Evolutionary conservation across 2,797 vertebrate species (phyloP), one percentile per base, ranked within the genome.

Genomic region (Ctenochaetus hawaiiensis): DNA sequence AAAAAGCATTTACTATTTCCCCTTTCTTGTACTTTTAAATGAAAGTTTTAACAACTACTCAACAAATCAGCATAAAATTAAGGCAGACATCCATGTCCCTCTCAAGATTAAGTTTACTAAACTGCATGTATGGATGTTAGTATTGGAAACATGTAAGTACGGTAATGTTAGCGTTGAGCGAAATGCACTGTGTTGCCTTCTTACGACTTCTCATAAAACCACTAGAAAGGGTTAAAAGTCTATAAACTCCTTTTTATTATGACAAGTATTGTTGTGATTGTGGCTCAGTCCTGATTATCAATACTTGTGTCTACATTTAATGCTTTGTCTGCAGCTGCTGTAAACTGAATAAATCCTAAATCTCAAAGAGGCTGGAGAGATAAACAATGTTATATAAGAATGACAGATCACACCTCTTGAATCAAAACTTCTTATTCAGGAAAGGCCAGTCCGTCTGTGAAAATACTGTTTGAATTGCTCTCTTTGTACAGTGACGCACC

Each of bases 291-390:
- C n/a, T 37, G 23, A 45, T 9, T n/a, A 34, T 39, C 26, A 30
- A 30, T 30, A n/a, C 30, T 34, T 48, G 12, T 52, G 54, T n/a
- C 44, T 69, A 39, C 58, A 48, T 23, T 20, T 0, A 1, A 23
- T 58, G 22, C 57, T 63, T 22, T 44, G 39, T 44, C 13, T 45
- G 47, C 18, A 30, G 30, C 30, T 30, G 30, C 30, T 30, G 30
- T 30, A 30, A 30, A 30, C 30, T 30, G 30, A 30, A 30, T 30
- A 30, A 59, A 41, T 22, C 8, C 22, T 59, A 18, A 14, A 23
- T 60, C 39, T 70, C 14, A 11, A 64, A 64, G 16, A 77, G 23
- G 30, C 52, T 48, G 8, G 47, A 14, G 23, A 22, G 20, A n/a
- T 52, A 16, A 39, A 57, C 16, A 47, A 22, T 1, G 39, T 67